These are phyloP conservation scores for Podabrus alpinus DNA, from an alignment of 2,888 invertebrate genomes.

Conservation along the genomic window DNA sequence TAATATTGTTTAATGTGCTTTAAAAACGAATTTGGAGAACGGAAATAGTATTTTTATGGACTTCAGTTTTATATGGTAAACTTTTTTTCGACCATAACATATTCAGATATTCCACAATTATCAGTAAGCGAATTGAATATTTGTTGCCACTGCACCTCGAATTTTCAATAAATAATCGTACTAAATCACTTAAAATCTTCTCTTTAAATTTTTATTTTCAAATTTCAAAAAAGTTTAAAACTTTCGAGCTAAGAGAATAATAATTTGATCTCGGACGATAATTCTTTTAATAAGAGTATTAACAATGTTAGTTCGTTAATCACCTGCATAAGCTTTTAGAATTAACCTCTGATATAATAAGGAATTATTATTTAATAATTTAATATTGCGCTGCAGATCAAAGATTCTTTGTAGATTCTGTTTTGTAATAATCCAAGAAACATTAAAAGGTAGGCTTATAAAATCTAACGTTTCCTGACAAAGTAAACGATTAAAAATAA, in stretches of 20 bases:
- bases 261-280: neutral
- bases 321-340: neutral
- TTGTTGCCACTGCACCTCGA: too few species aligned
- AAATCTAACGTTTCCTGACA: slow-evolving; percentile 15
- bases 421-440: neutral
- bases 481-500: slow-evolving; percentile 21
- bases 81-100: neutral
- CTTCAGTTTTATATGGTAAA: neutral
- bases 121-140: neutral
- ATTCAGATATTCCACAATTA: neutral
- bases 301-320: neutral
- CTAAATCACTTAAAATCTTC: too few species aligned
- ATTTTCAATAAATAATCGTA: too few species aligned
- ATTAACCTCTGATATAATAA: neutral
- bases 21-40: neutral
- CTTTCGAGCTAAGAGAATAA: neutral
- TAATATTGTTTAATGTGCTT: slow-evolving; percentile 3
- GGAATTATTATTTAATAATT: neutral
- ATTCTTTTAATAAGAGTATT: neutral
- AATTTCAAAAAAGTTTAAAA: too few species aligned
- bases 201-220: too few species aligned
- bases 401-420: neutral
- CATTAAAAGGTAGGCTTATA: neutral
- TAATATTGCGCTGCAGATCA: neutral
- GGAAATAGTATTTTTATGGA: neutral